phyloP scores from a whole-genome alignment of 1,140 invertebrate species.

The Trachymyrmex septentrionalis region DNA sequence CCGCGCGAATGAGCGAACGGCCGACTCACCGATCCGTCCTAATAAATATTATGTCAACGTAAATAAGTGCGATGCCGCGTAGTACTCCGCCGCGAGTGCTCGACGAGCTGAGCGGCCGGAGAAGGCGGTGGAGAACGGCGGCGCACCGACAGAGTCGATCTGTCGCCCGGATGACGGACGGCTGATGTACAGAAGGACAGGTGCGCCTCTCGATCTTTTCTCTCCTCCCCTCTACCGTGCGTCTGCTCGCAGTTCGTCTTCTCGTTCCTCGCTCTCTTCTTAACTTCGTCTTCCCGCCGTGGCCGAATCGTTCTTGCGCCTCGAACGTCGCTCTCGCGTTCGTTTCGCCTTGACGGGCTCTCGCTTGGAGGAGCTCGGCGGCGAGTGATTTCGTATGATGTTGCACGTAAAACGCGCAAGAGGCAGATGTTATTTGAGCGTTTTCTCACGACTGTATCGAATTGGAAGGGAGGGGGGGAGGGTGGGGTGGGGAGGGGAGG shows the following conservation, averaged over 20 bases:
- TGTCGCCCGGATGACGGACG: conserved; percentile 83
- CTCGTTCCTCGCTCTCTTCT: conserved; percentile 19
- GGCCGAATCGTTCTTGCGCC: conserved; percentile 35
- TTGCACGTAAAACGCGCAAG: conserved; percentile 23
- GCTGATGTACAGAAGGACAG: conserved; percentile 85
- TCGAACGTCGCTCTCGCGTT: conserved; percentile 39
- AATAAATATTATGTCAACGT: conserved; percentile 87
- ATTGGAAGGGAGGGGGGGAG: neutral
- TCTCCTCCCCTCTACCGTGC: conserved; percentile 44
- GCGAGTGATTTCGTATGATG: conserved; percentile 42
- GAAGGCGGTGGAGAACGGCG: conserved; percentile 37
- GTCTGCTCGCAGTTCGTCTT: conserved; percentile 52
- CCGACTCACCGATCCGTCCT: conserved; percentile 86
- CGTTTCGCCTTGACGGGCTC: conserved; percentile 32
- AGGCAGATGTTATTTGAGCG: conserved; percentile 4
- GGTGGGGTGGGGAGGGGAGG: too few species aligned
- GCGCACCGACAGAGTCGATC: conserved; percentile 63
- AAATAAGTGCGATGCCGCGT: conserved; percentile 82
- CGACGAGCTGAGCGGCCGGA: conserved; percentile 8
- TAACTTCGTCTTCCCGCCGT: conserved; percentile 38
- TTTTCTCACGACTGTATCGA: conserved; percentile 37
- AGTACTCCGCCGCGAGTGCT: conserved; percentile 49
- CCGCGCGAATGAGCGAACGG: conserved; percentile 79
- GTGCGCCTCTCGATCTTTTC: conserved; percentile 79
- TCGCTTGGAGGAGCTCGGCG: neutral